Base-by-base conservation (phyloP, 2,797 vertebrate genomes). In the Bovichtus diacanthus region DNA sequence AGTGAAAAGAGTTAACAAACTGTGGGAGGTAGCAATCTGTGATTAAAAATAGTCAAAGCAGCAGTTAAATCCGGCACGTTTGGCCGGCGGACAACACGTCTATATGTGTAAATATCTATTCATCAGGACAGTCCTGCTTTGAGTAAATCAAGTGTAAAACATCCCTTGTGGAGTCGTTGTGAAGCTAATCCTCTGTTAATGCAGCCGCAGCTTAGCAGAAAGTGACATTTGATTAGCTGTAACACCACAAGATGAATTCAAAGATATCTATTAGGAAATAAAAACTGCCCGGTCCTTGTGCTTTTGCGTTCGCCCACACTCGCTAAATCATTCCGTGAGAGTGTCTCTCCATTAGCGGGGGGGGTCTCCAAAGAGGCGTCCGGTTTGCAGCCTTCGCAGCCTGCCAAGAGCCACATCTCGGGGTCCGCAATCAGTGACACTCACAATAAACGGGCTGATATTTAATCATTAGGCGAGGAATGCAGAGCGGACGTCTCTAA, bases 401-500 rank as follows among this genome's bases (percentile, higher is more conserved):
- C 39, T 70, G 90, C 88, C 88, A 92, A 90, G 66, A 86, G 89
- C 87, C 87, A 92, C 86, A 87, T 89, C 79, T 85, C 60, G 2
- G 39, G 60, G 59, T 64, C 85, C 29, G 53, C 81, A 90, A 85
- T 88, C 92, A 90, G 83, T 82, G 90, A 92, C 85, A 92, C 76
- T 88, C 76, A 85, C 87, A 92, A 90, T 90, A 92, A 93, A 91
- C 75, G 12, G 23, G 70, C 74, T 87, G 78, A 92, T 91, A 88
- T 87, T 89, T 88, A 91, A 93, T 94, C 84, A 88, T 91, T 88
- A 88, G 84, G 25, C 15, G 15, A 75, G 87, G 86, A 92, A 87
- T 78, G 74, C 66, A 46, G 78, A 63, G 86, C 86, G 81, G 87
- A 90, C 70, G 55, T 83, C 79, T 89, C 84, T 88, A 93, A 89